Evolutionary conservation across 2,113 vertebrate species (phyloP).

Genomic region (Halichoerus grypus): DNA sequence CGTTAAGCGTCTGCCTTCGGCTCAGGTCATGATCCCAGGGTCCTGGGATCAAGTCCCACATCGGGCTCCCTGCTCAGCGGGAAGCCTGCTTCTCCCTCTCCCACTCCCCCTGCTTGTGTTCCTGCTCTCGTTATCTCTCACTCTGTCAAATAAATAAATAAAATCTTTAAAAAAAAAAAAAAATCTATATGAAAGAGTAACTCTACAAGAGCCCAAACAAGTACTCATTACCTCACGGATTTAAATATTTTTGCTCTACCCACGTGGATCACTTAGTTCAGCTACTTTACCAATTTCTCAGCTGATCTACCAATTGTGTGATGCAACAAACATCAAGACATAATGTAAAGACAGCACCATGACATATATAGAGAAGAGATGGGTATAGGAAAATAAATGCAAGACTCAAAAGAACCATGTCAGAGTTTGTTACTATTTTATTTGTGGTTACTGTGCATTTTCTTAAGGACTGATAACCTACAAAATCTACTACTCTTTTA

Average conservation of each 20-base stretch:
- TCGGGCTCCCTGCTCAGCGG: no score
- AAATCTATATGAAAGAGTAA: not conserved
- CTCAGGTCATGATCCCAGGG: no score
- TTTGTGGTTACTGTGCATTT: not conserved
- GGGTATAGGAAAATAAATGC: not conserved
- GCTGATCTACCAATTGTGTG: not conserved
- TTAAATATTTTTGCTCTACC: constrained; percentile 15
- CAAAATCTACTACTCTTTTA: constrained; percentile 39
- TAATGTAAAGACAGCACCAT: not conserved
- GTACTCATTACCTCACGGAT: not conserved
- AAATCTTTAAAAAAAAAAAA: not conserved
- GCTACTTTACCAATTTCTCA: not conserved
- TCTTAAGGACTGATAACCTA: constrained; percentile 37
- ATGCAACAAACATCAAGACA: not conserved
- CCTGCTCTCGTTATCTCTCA: no score
- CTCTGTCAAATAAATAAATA: no score
- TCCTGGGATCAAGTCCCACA: no score
- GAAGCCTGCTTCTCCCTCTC: no score
- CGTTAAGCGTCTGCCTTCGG: no score
- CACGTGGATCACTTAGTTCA: not conserved
- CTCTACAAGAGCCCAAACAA: not conserved
- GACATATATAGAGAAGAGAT: not conserved
- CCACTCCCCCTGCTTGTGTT: no score
- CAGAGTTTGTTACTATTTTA: not conserved
- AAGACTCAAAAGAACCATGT: not conserved